Evolutionary conservation across 2,113 vertebrate species (phyloP), one percentile per base, ranked within the genome.

Genomic region (Boulengeromyrus knoepffleri): DNA sequence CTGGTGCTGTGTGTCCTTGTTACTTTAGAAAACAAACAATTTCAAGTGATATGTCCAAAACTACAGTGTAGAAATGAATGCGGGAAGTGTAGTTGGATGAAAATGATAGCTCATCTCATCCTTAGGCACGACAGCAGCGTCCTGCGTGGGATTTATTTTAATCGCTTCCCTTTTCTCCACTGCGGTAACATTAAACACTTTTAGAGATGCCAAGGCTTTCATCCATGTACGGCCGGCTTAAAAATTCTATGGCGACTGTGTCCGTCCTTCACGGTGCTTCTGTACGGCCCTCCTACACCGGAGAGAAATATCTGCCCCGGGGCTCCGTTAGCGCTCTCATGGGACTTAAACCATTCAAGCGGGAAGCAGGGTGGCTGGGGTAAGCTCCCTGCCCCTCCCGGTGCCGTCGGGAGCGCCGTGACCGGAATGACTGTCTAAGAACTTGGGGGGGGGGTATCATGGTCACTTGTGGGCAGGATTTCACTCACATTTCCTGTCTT

Each of bases 241-340:
- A 46, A 85, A 85, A 85, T 85, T 46, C 83, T 47, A n/a, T 12
- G 36, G 83, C 39, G 45, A 45, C 36, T 85, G 36, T 45, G 42
- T 85, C 83, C 42, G 83, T 85, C 83, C 83, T 85, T 85, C 83
- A 85, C 8, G 83, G 83, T 13, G 45, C 39, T 85, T 85, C 39
- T 85, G 42, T 85, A 47, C 5, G 3, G 45, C 39, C 45, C 42
- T 85, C 83, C 83, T 24, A 47, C 17, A 47, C 83, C n/a, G 45
- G 83, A 13, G 83, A 47, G 83, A n/a, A 85, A 47, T 85, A n/a
- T 85, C 83, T n/a, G 83, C 21, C 80, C 39, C 21, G 7, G 45
- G 83, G 83, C 36, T 13, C 83, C 24, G 12, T 39, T 19, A 19
- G 74, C 5, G 5, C 74, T 80, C 74, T 39, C 74, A 80, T 80